These are phyloP conservation scores for Danionella dracula DNA, from an alignment of 2,797 vertebrate species.

Conservation along the genomic window DNA sequence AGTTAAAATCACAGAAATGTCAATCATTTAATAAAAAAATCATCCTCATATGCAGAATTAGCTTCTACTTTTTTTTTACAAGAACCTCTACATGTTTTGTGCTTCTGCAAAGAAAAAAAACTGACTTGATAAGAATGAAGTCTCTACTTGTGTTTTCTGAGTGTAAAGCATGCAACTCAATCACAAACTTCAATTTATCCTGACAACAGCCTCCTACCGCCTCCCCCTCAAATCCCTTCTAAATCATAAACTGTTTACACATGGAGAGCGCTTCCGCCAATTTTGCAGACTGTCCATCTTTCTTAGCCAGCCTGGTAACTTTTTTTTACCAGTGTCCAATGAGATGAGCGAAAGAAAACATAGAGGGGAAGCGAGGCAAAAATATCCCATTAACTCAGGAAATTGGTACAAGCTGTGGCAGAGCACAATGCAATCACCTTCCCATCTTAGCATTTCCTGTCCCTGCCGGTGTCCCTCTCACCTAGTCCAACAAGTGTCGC, in stretches of 20 bases:
- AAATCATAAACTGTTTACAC: constrained; percentile 7
- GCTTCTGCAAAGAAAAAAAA: too few relatives aligned
- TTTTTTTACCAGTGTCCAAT: constrained; percentile 10
- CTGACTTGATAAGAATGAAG: too few relatives aligned
- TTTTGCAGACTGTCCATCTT: constrained; percentile 30
- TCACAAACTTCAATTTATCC: not conserved
- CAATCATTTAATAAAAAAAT: too few relatives aligned
- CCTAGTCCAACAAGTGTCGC: constrained; percentile 14
- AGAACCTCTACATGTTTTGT: too few relatives aligned
- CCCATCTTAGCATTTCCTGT: constrained; percentile 36
- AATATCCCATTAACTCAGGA: constrained; percentile 61
- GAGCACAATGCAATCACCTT: constrained; percentile 59
- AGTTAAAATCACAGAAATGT: too few relatives aligned
- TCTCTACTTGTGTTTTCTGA: not conserved
- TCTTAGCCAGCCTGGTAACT: constrained; percentile 24
- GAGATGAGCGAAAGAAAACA: constrained; percentile 19
- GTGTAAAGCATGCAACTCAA: not conserved
- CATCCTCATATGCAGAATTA: too few relatives aligned
- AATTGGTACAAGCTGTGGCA: constrained; percentile 64
- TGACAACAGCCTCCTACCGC: constrained; percentile 25
- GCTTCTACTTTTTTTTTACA: too few relatives aligned
- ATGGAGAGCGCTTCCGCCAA: not conserved
- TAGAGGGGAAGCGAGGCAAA: constrained; percentile 25
- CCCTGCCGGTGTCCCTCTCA: constrained; percentile 25
- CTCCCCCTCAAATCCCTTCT: not conserved